Base-by-base conservation (phyloP, 2,113 vertebrate genomes). In the Lagenorhynchus albirostris region DNA sequence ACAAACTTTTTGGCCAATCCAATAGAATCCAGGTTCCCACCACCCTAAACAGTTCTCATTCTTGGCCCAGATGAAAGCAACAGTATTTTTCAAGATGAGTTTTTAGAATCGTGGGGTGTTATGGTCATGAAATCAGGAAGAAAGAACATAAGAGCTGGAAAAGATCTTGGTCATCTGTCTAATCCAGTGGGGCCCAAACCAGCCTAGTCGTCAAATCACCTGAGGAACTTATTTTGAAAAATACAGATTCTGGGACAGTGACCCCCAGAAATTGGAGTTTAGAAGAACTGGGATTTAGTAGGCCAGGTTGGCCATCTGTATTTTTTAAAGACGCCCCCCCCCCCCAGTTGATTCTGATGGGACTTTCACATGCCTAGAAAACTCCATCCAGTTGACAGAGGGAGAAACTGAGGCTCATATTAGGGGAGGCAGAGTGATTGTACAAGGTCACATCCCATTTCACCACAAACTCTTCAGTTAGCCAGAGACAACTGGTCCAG, bases 111-210 rank as follows among this genome's bases (percentile, higher is more conserved):
- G 29, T 9, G 15, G n/a, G 18, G 33, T 91, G 81, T 93, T n/a
- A 76, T 63, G 65, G 25, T 50, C n/a, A 82, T 67, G 33, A 65
- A 65, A 63, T 86, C 53, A 76, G 31, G 33, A 94, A 74, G n/a
- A 89, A 91, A 93, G 26, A 89, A 68, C 1, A 5, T 47, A 71
- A 81, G 58, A 88, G 12, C 15, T 86, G 31, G n/a, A 41, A 82
- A 93, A 89, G 21, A 65, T 80, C 44, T 97, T 86, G 50, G 33
- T 94, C 73, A 81, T 89, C n/a, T 90, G 1, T 55, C 62, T 84
- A 62, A 26, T 77, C 53, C 76, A 70, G 41, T 53, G 63, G 4
- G 7, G 29, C 3, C 79, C 89, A 89, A 71, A 62, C 33, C 60
- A 93, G 12, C 33, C 68, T 93, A n/a, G 23, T 71, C 38, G 8